phyloP scores from a whole-genome alignment of 2,113 vertebrate species.

The Sturnus vulgaris region DNA sequence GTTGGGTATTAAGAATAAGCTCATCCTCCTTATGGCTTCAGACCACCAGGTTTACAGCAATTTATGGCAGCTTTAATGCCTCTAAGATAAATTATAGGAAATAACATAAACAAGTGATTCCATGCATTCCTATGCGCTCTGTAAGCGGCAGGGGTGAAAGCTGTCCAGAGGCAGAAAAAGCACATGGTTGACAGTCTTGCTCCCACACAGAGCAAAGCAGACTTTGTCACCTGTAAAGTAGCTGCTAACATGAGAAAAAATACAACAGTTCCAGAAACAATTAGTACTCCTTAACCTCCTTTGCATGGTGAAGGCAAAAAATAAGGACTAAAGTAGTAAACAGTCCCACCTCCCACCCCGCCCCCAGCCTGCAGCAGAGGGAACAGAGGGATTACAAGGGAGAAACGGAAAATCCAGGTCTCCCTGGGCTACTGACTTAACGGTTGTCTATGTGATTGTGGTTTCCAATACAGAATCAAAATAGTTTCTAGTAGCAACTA shows the following conservation, averaged over 20 bases:
- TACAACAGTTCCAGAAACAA: not conserved
- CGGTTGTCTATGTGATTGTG: not conserved
- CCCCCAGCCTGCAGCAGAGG: not conserved
- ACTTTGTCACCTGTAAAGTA: not conserved
- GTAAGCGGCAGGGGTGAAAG: not conserved
- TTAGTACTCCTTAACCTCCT: not conserved
- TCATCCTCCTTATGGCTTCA: not conserved
- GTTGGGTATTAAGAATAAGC: not conserved
- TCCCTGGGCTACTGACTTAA: not conserved
- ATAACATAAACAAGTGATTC: not conserved
- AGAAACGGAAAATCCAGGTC: not conserved
- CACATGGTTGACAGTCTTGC: not conserved
- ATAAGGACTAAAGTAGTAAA: not conserved
- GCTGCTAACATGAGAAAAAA: not conserved
- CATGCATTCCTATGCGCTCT: not conserved
- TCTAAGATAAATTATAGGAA: not conserved
- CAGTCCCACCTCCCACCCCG: fast-evolving
- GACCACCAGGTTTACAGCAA: not conserved
- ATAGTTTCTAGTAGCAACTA: conserved; percentile 42
- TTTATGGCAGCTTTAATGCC: not conserved
- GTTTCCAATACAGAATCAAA: conserved; percentile 51
- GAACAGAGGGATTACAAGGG: not conserved
- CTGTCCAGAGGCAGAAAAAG: not conserved
- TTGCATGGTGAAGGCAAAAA: not conserved
- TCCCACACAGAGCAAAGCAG: not conserved